Percentiles rank a stretch among this genome's conserved stretches.
These are phyloP conservation scores for Idris sp. DNA, from an alignment of 1,140 invertebrate genomes.

Conservation along the genomic window DNA sequence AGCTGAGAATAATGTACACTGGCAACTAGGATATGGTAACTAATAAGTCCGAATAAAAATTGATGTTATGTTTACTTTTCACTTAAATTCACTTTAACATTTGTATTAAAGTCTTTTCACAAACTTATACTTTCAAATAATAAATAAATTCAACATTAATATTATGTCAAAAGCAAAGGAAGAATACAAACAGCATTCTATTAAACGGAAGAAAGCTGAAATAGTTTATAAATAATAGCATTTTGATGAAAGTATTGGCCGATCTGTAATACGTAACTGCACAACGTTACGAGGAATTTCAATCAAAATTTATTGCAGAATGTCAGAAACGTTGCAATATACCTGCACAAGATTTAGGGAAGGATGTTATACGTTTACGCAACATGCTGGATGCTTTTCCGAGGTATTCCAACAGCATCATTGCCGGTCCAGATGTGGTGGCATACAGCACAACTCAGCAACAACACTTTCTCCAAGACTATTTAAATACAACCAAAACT, in stretches of 20 bases:
- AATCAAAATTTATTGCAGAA: conserved; percentile 63
- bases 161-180: no score
- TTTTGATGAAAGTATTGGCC: not conserved
- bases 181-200: no score
- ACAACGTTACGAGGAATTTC: conserved; percentile 11
- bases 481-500: conserved; percentile 77
- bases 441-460: conserved; percentile 71
- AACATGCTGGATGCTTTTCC: conserved; percentile 81
- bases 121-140: no score
- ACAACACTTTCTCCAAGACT: conserved; percentile 79
- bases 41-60: not conserved
- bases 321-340: conserved; percentile 69
- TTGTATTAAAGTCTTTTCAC: no score
- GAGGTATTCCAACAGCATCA: conserved; percentile 69
- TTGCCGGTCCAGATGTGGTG: conserved; percentile 74
- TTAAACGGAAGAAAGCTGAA: no score
- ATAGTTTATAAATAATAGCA: conserved; percentile 1
- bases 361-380: conserved; percentile 79
- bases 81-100: no score
- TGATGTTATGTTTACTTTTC: no score
- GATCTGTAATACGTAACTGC: not conserved
- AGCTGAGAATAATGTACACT: conserved; percentile 79
- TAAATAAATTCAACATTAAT: no score
- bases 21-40: conserved; percentile 84
- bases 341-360: conserved; percentile 70